These are phyloP conservation scores for Sminthurides bifidus DNA, from an alignment of 1,140 invertebrate species.

Conservation along the genomic window DNA sequence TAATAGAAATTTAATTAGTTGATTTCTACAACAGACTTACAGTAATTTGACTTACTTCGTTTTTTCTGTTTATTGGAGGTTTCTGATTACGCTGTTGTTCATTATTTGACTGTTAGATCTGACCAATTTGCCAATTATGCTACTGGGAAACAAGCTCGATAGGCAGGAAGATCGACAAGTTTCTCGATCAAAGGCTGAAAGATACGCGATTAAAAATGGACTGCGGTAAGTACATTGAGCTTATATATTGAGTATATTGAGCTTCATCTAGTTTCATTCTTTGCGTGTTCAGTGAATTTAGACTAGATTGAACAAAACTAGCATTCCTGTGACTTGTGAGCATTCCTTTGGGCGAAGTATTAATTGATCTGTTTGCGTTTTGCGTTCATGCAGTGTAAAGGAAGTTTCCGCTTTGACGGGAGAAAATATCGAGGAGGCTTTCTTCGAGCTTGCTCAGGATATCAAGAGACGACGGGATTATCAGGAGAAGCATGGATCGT, in stretches of 20 bases:
- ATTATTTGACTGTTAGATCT: background rate
- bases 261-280: too few species aligned
- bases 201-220: background rate
- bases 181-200: background rate
- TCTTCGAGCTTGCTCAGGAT: background rate
- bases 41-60: too few species aligned
- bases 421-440: conserved; percentile 37
- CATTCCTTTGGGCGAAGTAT: too few species aligned
- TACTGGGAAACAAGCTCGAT: conserved; percentile 4
- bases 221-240: conserved; percentile 37
- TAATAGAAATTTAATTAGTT: too few species aligned
- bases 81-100: background rate
- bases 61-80: background rate
- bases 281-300: conserved; percentile 36
- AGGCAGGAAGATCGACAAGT: background rate
- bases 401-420: conserved; percentile 46
- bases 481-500: too few species aligned
- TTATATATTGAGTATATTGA: too few species aligned
- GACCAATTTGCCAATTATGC: background rate
- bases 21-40: too few species aligned
- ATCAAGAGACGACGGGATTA: background rate
- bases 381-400: too few species aligned
- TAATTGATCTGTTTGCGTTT: too few species aligned
- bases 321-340: background rate
- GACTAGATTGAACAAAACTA: background rate